Evolutionary conservation across 2,888 invertebrate species (phyloP).

Genomic region (Pheosia tremula): DNA sequence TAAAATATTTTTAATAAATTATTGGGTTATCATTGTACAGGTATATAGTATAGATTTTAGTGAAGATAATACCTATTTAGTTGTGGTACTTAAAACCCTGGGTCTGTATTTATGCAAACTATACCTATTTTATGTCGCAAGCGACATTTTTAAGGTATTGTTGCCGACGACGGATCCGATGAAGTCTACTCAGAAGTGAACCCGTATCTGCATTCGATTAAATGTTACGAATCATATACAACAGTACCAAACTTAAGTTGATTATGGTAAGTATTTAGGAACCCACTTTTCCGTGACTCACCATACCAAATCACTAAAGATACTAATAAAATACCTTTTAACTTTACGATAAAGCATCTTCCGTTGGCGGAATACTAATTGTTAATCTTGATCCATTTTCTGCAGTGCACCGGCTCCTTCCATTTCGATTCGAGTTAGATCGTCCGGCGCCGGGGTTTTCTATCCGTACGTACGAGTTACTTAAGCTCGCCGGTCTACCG

Average conservation of each 20-base stretch:
- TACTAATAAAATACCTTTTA: not conserved
- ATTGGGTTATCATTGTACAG: too few relatives aligned
- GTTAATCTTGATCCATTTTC: not conserved
- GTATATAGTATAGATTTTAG: too few relatives aligned
- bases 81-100: too few relatives aligned
- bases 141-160: constrained; percentile 1
- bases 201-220: not conserved
- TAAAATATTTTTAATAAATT: too few relatives aligned
- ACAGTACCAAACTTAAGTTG: too few relatives aligned
- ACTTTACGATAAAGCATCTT: not conserved
- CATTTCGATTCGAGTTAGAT: constrained; percentile 30
- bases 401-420: not conserved
- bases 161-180: not conserved
- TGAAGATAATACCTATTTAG: too few relatives aligned
- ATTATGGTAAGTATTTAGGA: too few relatives aligned
- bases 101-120: not conserved
- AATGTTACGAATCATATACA: too few relatives aligned
- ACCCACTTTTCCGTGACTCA: too few relatives aligned
- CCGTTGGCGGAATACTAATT: not conserved
- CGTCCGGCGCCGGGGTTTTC: constrained; percentile 31
- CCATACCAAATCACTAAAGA: not conserved
- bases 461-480: constrained; percentile 43
- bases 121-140: not conserved
- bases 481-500: constrained; percentile 55
- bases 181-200: not conserved